These are phyloP conservation scores for Cetonia aurata DNA, from an alignment of 2,888 invertebrate genomes.

Conservation along the genomic window DNA sequence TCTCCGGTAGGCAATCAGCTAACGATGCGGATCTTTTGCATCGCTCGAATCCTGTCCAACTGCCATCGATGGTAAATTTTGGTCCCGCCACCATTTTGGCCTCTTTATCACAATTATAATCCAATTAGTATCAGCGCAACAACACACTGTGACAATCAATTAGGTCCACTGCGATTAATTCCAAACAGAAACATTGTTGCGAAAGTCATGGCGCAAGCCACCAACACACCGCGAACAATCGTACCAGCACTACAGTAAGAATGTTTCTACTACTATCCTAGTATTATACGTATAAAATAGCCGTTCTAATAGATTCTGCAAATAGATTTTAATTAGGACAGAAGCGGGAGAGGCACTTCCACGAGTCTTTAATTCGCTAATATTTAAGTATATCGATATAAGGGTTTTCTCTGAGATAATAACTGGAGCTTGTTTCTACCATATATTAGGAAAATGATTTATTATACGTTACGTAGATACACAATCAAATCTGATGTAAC, in stretches of 20 bases:
- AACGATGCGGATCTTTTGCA: slow-evolving; percentile 57
- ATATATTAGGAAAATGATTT: no score
- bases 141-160: not conserved
- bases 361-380: not conserved
- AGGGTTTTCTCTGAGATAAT: no score
- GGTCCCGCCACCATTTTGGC: slow-evolving; percentile 55
- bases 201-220: no score
- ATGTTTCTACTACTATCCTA: no score
- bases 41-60: slow-evolving; percentile 50
- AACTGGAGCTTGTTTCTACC: no score
- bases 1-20: slow-evolving; percentile 60
- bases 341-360: not conserved
- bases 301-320: slow-evolving; percentile 29
- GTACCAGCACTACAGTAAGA: no score
- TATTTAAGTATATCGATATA: not conserved
- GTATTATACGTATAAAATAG: no score
- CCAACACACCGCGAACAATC: no score
- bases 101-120: not conserved
- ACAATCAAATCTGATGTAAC: no score
- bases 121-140: not conserved
- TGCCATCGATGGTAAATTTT: slow-evolving; percentile 47
- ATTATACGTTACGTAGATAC: no score
- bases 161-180: no score
- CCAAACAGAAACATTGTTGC: no score
- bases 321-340: slow-evolving; percentile 24